Evolutionary conservation across 2,797 vertebrate species (phyloP), one percentile per base, ranked within the genome.

Genomic region (Epinephelus awoara): DNA sequence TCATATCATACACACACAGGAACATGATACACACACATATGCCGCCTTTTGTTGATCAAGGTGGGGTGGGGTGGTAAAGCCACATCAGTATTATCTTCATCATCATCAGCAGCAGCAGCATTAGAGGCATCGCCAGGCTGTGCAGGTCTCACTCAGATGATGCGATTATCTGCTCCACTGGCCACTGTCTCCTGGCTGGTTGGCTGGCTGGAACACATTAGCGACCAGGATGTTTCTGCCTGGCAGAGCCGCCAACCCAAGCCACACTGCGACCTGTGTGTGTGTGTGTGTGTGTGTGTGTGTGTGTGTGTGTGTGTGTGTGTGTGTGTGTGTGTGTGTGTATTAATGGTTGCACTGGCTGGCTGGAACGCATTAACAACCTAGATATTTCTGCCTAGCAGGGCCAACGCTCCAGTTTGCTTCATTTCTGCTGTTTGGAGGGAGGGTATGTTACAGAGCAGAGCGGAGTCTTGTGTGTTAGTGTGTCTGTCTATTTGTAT

Each of bases 91-190:
- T 86, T 82, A 90, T 93, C 89, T 79, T 78, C 63, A 79, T 63
- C 67, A 67, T 77, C 85, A 79, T 34, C 80, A 83, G 52, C 77
- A 72, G 61, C 81, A 82, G 84, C 75, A 86, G 79, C 80, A 85
- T 79, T 69, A 85, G 69, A 63, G 75, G 67, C 80, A 80, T 83
- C 17, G 50, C 68, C 44, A 57, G 85, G 84, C 87, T 75, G 79
- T 74, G 76, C 88, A 90, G 87, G 87, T 92, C 88, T 91, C 90
- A 92, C 80, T 91, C 86, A 85, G 84, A 89, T 91, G 91, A 93
- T 92, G 90, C 84, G 91, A 95, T 95, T 92, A 93, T 93, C 83
- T 93, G 88, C 94, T 95, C 89, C 93, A 92, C 91, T 96, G 94
- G 86, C 82, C 90, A 85, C 89, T 69, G 89, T 91, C 89, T 92